Evolutionary conservation across 2,888 invertebrate species (phyloP).

Genomic region (Leptinotarsa juncta): DNA sequence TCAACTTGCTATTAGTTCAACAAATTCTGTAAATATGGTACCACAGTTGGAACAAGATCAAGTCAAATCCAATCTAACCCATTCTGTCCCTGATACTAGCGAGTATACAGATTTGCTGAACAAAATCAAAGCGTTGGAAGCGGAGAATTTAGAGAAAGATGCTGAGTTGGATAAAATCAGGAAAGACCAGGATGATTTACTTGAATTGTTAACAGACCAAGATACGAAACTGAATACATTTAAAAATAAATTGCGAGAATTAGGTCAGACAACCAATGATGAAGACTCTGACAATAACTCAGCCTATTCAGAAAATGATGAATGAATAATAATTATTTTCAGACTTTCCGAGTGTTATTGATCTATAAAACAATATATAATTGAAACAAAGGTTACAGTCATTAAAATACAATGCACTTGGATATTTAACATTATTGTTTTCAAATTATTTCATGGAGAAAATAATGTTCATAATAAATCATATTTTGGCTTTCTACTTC

Average conservation of each 20-base stretch:
- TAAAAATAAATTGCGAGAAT: constrained; percentile 61
- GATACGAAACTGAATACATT: constrained; percentile 67
- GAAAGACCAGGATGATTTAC: constrained; percentile 93
- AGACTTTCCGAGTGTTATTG: neutral
- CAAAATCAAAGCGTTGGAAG: constrained; percentile 55
- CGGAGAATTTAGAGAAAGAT: constrained; percentile 47
- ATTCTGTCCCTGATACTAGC: neutral
- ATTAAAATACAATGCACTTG: too few relatives aligned
- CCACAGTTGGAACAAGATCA: constrained; percentile 5
- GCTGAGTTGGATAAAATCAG: constrained; percentile 68
- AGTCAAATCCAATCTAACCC: neutral
- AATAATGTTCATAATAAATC: too few relatives aligned
- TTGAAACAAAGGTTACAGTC: too few relatives aligned
- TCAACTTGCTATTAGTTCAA: constrained; percentile 65
- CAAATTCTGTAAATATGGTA: constrained; percentile 2
- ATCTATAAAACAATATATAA: too few relatives aligned
- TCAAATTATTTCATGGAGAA: too few relatives aligned
- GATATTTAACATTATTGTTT: too few relatives aligned
- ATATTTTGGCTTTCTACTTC: too few relatives aligned
- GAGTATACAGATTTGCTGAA: constrained; percentile 21
- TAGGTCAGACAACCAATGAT: constrained; percentile 62
- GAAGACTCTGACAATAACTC: constrained; percentile 57
- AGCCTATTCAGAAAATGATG: constrained; percentile 47
- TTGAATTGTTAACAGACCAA: constrained; percentile 91
- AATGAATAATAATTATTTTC: neutral